Evolutionary conservation across 2,888 invertebrate genomes (phyloP).

Genomic region (Cantharis rufa): DNA sequence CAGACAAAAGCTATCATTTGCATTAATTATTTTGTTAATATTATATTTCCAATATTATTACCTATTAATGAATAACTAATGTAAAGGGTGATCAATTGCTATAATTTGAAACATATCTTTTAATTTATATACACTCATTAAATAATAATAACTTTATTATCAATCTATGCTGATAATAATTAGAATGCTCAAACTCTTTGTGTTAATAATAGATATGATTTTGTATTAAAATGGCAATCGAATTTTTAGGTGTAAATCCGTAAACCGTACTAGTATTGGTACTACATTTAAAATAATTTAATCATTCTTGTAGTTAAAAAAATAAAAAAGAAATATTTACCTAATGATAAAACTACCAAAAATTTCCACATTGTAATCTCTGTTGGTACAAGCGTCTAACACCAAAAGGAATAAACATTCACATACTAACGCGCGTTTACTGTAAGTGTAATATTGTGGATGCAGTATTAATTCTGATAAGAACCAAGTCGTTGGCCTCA

Average conservation of each 20-base stretch:
- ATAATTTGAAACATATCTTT: no score
- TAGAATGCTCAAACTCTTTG: not conserved
- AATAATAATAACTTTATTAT: not conserved
- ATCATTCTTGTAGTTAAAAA: not conserved
- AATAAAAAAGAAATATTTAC: not conserved
- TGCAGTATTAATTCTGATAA: slow-evolving; percentile 17
- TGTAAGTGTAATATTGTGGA: slow-evolving; percentile 13
- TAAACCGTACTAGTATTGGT: not conserved
- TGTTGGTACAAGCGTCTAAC: not conserved
- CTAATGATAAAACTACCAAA: slow-evolving; percentile 11
- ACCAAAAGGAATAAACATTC: slow-evolving; percentile 1
- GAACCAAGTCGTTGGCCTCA: slow-evolving; percentile 31
- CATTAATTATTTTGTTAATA: no score
- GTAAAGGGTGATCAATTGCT: no score
- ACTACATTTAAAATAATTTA: not conserved
- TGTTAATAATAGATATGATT: not conserved
- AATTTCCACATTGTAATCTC: slow-evolving; percentile 3
- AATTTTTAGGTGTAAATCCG: not conserved
- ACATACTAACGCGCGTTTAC: slow-evolving; percentile 11
- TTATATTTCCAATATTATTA: no score
- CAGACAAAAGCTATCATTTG: no score
- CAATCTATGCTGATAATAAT: not conserved
- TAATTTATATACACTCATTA: not conserved
- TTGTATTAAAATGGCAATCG: not conserved
- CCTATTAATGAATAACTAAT: no score